Evolutionary conservation across 2,888 invertebrate genomes (phyloP).

Genomic region (Drosophila pseudotakahashii): DNA sequence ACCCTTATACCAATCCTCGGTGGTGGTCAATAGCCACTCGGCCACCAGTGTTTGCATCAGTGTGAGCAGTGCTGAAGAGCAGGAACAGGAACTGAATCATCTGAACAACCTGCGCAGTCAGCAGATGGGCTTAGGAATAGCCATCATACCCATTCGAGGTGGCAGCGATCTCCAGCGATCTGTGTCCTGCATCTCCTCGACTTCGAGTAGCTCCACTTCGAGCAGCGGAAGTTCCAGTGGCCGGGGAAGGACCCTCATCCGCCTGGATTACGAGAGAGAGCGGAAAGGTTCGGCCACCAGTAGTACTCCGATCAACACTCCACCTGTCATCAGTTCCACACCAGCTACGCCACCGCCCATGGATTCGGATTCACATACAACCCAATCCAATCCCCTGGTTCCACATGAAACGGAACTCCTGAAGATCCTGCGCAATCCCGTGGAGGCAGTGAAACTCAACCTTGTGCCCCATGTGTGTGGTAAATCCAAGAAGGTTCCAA

Average conservation of each 20-base stretch:
- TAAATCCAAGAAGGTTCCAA: slow-evolving; percentile 82
- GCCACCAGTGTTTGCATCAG: slow-evolving; percentile 88
- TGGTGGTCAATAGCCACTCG: slow-evolving; percentile 86
- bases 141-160: slow-evolving; percentile 85
- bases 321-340: slow-evolving; percentile 57
- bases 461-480: slow-evolving; percentile 90
- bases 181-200: slow-evolving; percentile 82
- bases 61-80: slow-evolving; percentile 81
- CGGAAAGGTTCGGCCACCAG: slow-evolving; percentile 47
- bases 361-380: not conserved
- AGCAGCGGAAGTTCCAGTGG: slow-evolving; percentile 74
- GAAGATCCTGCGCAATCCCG: slow-evolving; percentile 88
- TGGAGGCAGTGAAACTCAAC: slow-evolving; percentile 90
- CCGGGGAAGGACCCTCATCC: slow-evolving; percentile 82
- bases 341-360: slow-evolving; percentile 47
- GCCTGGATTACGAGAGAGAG: slow-evolving; percentile 82
- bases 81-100: slow-evolving; percentile 69
- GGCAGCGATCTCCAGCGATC: slow-evolving; percentile 75
- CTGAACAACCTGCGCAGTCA: slow-evolving; percentile 82
- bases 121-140: slow-evolving; percentile 62
- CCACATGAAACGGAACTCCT: slow-evolving; percentile 85
- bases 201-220: slow-evolving; percentile 73
- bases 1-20: slow-evolving; percentile 90
- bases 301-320: slow-evolving; percentile 64
- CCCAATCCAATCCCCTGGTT: slow-evolving; percentile 50